Evolutionary conservation across 2,797 vertebrate genomes (phyloP), one percentile per base, ranked within the genome.

Genomic region (Galagoides demidoff): DNA sequence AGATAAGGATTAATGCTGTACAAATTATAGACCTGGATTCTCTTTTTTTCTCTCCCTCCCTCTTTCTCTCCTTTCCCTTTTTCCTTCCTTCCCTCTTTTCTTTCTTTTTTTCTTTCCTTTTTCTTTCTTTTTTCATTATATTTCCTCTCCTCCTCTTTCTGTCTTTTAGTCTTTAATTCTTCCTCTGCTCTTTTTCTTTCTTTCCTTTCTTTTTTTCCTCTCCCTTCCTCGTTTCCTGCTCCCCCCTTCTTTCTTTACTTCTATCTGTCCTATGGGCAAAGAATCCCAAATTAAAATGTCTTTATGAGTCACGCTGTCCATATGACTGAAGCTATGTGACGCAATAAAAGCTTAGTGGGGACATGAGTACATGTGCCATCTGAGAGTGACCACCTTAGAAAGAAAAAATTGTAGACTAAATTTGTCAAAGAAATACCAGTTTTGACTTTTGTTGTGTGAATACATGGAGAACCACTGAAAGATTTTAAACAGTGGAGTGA

Each of bases 231-330:
- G 52, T 8, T 68, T 7, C 64, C 23, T 55, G 14, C 49, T 5
- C 16, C 5, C 22, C 5, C 2, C 0, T 37, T 25, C 7, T 22
- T 64, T 34, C 9, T n/a, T 8, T 55, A 19, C 14, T 31, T 39
- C 23, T 22, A 17, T 14, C 57, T 49, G 19, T 77, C 57, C 74
- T 66, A 9, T 61, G 2, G 37, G 11, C n/a, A 66, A 14, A 25
- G 16, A 52, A 64, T 55, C 34, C 34, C 49, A 55, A 29, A 37
- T 22, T 39, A n/a, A 89, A 78, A 68, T 55, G 25, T 39, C 37
- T 10, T 37, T 34, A 45, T 31, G 55, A 61, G 59, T n/a, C 29
- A 27, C 37, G 27, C 39, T n/a, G 12, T 22, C 43, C 4, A 45
- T 14, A 7, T 61, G 27, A 39, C 29, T 87, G 71, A 39, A n/a